Base-by-base conservation (phyloP, 2,888 invertebrate species). In the Gibbula magus region DNA sequence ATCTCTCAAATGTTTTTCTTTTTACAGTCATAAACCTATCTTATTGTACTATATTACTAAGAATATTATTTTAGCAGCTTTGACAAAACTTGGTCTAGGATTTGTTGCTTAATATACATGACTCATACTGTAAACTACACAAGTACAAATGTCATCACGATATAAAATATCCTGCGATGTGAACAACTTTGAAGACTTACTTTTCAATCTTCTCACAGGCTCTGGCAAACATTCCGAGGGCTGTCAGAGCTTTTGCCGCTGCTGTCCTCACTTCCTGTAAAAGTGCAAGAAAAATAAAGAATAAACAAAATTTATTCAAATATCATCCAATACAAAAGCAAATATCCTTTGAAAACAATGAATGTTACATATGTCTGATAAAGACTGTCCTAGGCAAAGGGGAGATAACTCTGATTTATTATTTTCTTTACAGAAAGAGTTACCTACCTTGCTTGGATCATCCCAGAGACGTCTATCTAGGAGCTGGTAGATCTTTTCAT, bases 191-290 rank as follows among this genome's bases (percentile, higher is more conserved):
- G 4, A 45, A 13, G 29, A 66, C 91, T 88, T 85, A 92, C 92
- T 89, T 91, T 80, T 90, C 90, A n/a, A 90, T 89, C 61, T 83
- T 87, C 56, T 91, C 91, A 86, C 92, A 91, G 20, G 91, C 91
- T 77, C 86, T 87, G 8, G 89, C 78, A 83, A 91, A 92, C 89
- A 92, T 88, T n/a, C 90, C 89, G 51, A 92, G 84, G 8, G 91
- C 91, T 45, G 90, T 90, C 20, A 92, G 80, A 16, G 91, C 88
- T 78, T 91, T 90, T 18, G 91, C 91, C 35, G 90, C 89, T 20
- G 91, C 88, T 13, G 89, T 79, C 22, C 91, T 82, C 1, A 92
- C 92, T 77, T 90, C 89, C 91, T 91, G 82, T 5, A 83, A 78
- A 25, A 67, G 8, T 39, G 10, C 32, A 35, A 74, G 0, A 70